Evolutionary conservation across 2,113 vertebrate genomes (phyloP), one percentile per base, ranked within the genome.

Genomic region (Narcine bancroftii): DNA sequence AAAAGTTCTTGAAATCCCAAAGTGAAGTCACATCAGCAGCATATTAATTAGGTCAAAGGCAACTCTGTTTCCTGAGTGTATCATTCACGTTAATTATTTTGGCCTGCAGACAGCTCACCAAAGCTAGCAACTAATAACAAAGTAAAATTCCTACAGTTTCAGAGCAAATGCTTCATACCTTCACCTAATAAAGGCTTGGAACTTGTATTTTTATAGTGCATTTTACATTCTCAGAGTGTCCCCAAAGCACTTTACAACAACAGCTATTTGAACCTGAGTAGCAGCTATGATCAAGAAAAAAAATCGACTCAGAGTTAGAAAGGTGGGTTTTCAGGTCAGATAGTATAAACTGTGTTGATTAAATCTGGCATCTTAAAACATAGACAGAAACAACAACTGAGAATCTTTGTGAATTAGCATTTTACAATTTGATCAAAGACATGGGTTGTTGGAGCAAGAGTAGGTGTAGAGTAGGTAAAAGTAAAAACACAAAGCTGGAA

Each of bases 11-110:
- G 53, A 50, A 87, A 19, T 87, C 56, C 81, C 81, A 60, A 87
- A 21, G 33, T 87, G 53, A 87, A 63, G 33, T 63, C 81, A 63
- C n/a, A 60, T 9, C 33, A 36, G 33, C 56, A 2, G 33, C 21
- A 36, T 17, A 63, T 21, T 60, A 60, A 87, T 87, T 60, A 9
- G 81, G 53, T 87, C 81, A 87, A 60, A 19, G 17, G 53, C 56
- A 19, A 87, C 81, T 87, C 19, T 17, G 36, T 87, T 87, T 63
- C 81, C 81, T 87, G 36, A 87, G n/a, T 87, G 81, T 63, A 60
- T 60, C 81, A 36, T 87, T 87, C 81, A 87, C 19, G 33, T 36
- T 63, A 87, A 60, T 60, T 53, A 60, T 56, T 4, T n/a, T 87
- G 81, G 53, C 19, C 81, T 36, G 33, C 81, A 9, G 81, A n/a